phyloP scores from a whole-genome alignment of 1,140 invertebrate genomes.

The Formica selysi region DNA sequence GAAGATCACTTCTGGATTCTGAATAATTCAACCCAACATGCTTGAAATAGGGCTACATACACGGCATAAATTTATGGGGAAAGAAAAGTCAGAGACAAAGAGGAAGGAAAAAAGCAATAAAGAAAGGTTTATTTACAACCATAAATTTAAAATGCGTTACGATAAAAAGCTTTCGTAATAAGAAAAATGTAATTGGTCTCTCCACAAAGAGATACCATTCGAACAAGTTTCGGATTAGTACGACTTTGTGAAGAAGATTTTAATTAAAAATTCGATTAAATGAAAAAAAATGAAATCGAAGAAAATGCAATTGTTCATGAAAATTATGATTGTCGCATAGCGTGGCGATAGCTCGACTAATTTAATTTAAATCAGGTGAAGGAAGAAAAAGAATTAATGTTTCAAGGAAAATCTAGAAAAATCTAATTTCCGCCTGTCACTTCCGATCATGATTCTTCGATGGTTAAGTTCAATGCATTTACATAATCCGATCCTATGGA shows the following conservation, averaged over 20 bases:
- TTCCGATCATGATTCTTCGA: conserved; percentile 47
- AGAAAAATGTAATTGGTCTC: neutral
- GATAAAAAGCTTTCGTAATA: neutral
- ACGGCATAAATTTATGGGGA: conserved; percentile 28
- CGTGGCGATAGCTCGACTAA: neutral
- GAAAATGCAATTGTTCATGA: neutral
- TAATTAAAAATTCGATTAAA: conserved; percentile 49
- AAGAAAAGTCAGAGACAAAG: neutral
- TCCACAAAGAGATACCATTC: neutral
- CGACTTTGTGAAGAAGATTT: neutral
- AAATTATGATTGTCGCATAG: neutral
- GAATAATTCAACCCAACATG: conserved; percentile 16
- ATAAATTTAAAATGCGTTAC: neutral
- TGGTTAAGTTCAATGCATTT: conserved; percentile 47
- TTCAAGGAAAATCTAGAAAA: conserved; percentile 36
- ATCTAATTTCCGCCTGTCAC: conserved; percentile 34
- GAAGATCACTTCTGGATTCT: conserved; percentile 34
- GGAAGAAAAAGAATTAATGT: conserved; percentile 28
- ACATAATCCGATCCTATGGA: conserved; percentile 45
- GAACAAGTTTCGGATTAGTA: neutral
- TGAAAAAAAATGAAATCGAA: neutral
- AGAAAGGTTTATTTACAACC: neutral
- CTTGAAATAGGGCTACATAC: neutral
- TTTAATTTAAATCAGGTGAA: conserved; percentile 1
- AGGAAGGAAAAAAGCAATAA: neutral